Percentiles rank a stretch among this genome's conserved stretches.
Conservation (phyloP, 2,797 vertebrate genomes). For the Cryptoblepharus egeriae region DNA sequence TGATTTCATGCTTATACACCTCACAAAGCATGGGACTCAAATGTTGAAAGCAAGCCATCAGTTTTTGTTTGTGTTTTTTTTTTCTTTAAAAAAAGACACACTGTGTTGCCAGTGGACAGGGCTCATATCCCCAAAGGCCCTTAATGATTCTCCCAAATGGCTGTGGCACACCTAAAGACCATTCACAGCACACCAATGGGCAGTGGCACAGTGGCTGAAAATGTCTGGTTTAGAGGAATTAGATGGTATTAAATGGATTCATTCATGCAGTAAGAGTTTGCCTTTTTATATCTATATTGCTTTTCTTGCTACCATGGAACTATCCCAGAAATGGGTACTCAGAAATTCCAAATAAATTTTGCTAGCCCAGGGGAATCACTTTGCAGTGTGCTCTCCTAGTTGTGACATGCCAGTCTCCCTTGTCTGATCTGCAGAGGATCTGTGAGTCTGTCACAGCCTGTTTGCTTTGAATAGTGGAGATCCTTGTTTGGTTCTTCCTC, state of each 20-base stretch:
- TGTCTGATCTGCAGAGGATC: neutral
- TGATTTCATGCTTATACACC: too few relatives aligned
- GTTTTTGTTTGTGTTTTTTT: too few relatives aligned
- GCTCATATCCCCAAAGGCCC: too few relatives aligned
- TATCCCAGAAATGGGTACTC: neutral
- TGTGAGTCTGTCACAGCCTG: neutral
- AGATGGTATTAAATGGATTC: too few relatives aligned
- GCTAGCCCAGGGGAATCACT: neutral
- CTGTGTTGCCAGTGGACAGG: too few relatives aligned
- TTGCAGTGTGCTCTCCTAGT: neutral
- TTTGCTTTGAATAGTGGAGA: neutral
- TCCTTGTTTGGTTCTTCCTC: neutral
- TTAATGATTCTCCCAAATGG: too few relatives aligned
- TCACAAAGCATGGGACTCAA: too few relatives aligned
- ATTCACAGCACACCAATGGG: too few relatives aligned
- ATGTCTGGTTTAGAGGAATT: neutral
- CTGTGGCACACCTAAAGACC: too few relatives aligned
- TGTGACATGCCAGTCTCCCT: neutral
- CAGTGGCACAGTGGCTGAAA: too few relatives aligned
- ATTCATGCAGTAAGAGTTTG: neutral
- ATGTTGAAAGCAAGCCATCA: too few relatives aligned
- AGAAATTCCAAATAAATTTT: neutral
- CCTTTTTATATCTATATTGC: neutral
- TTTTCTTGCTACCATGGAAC: neutral
- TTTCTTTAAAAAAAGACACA: too few relatives aligned